These are phyloP conservation scores for Bursaphelenchus mucronatus DNA, from an alignment of 1,140 invertebrate genomes.

Conservation along the genomic window DNA sequence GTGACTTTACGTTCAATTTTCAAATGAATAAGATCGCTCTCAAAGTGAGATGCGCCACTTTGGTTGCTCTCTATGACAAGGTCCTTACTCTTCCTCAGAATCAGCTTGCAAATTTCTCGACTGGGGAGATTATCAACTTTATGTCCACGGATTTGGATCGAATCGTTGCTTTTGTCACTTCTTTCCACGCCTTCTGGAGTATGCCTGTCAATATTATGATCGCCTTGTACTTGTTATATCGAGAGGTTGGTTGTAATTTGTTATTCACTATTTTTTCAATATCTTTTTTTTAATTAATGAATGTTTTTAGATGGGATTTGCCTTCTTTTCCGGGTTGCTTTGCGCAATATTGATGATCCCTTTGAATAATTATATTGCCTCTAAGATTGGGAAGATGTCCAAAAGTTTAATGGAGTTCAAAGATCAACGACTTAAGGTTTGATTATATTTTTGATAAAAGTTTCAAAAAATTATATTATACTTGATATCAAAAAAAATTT, in stretches of 20 bases:
- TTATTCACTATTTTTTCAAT: slow-evolving; percentile 22
- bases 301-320: slow-evolving; percentile 77
- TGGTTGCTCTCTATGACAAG: slow-evolving; percentile 81
- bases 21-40: slow-evolving; percentile 76
- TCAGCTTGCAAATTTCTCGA: slow-evolving; percentile 37
- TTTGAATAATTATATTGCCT: slow-evolving; percentile 83
- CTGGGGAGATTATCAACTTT: slow-evolving; percentile 74
- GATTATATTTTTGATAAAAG: not conserved
- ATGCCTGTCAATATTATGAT: slow-evolving; percentile 76
- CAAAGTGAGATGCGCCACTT: slow-evolving; percentile 73
- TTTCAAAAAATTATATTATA: slow-evolving; percentile 23
- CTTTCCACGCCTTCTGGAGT: slow-evolving; percentile 93
- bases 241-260: slow-evolving; percentile 60
- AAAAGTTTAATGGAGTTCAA: slow-evolving; percentile 83
- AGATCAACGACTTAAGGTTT: slow-evolving; percentile 75
- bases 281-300: too few relatives aligned
- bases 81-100: slow-evolving; percentile 64
- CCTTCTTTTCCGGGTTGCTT: slow-evolving; percentile 80
- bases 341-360: slow-evolving; percentile 86
- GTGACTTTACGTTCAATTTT: slow-evolving; percentile 83
- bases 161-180: slow-evolving; percentile 88
- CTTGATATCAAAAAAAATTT: slow-evolving; percentile 26
- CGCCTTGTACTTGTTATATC: slow-evolving; percentile 62
- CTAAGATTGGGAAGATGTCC: slow-evolving; percentile 81
- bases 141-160: slow-evolving; percentile 92